A percentile compares a stretch with the other conserved stretches of the same genome.
These are phyloP conservation scores for Pipra filicauda DNA, from an alignment of 2,113 vertebrate genomes.

Conservation along the genomic window DNA sequence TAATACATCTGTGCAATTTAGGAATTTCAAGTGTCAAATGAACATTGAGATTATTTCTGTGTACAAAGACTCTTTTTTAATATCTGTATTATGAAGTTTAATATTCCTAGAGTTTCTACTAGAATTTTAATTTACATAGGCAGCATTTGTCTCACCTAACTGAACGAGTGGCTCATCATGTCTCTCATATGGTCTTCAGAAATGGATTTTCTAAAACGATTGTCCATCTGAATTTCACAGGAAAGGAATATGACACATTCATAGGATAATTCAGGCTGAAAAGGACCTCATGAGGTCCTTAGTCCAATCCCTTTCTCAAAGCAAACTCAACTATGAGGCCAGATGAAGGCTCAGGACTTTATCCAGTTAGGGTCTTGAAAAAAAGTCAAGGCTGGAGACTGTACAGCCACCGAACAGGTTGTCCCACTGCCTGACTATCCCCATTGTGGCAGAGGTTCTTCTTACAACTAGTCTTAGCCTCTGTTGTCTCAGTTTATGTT, in stretches of 20 bases:
- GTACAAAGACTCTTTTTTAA: not conserved
- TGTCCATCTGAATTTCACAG: not conserved
- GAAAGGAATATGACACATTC: not conserved
- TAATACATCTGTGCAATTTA: not conserved
- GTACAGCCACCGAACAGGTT: not conserved
- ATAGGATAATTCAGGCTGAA: not conserved
- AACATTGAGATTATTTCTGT: not conserved
- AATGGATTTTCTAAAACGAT: not conserved
- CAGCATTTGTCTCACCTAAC: not conserved
- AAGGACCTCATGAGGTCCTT: not conserved
- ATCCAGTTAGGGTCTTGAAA: not conserved
- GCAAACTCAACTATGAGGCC: not conserved
- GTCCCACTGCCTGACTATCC: not conserved
- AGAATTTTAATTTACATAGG: not conserved
- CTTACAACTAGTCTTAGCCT: not conserved
- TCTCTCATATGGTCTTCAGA: not conserved
- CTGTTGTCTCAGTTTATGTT: not conserved
- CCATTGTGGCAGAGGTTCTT: not conserved
- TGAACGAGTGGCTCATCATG: not conserved
- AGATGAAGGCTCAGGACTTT: not conserved
- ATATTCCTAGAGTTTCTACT: not conserved
- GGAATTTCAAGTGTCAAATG: not conserved
- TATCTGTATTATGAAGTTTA: not conserved
- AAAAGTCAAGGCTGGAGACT: not conserved
- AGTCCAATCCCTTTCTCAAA: not conserved